A percentile compares a stretch with the other conserved stretches of the same genome.
These are phyloP conservation scores for Ctenopoma multispine DNA, from an alignment of 2,797 vertebrate genomes.

Conservation along the genomic window DNA sequence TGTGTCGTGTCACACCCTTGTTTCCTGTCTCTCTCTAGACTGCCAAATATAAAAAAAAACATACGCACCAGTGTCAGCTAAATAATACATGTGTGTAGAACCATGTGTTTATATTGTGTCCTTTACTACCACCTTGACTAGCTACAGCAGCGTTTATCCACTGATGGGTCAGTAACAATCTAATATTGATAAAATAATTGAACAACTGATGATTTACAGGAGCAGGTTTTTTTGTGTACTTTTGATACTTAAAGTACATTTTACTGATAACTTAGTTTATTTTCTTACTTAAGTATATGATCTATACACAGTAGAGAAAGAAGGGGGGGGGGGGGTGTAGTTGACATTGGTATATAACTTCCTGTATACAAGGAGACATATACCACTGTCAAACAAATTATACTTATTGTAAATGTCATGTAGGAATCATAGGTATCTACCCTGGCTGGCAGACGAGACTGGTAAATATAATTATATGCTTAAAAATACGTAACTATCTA, in stretches of 20 bases:
- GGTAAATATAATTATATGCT: slow-evolving; percentile 49
- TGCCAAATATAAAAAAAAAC: too few relatives aligned
- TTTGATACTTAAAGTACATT: background rate
- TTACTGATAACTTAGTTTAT: background rate
- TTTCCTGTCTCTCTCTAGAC: background rate
- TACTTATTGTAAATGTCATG: background rate
- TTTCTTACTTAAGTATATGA: too few relatives aligned
- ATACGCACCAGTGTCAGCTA: too few relatives aligned
- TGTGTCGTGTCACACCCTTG: background rate
- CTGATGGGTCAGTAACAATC: background rate
- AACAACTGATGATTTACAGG: background rate
- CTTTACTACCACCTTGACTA: too few relatives aligned
- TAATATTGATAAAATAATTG: too few relatives aligned
- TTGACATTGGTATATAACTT: background rate
- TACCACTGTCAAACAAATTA: background rate
- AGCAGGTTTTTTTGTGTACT: background rate
- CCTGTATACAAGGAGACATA: too few relatives aligned
- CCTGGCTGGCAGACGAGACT: background rate
- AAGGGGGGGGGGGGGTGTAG: too few relatives aligned
- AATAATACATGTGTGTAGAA: background rate
- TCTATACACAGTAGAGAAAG: too few relatives aligned
- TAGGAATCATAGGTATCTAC: background rate
- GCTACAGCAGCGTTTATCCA: background rate
- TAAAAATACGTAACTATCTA: slow-evolving; percentile 40
- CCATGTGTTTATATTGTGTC: background rate